Base-by-base conservation (phyloP, 2,888 invertebrate species). In the Serripes groenlandicus region DNA sequence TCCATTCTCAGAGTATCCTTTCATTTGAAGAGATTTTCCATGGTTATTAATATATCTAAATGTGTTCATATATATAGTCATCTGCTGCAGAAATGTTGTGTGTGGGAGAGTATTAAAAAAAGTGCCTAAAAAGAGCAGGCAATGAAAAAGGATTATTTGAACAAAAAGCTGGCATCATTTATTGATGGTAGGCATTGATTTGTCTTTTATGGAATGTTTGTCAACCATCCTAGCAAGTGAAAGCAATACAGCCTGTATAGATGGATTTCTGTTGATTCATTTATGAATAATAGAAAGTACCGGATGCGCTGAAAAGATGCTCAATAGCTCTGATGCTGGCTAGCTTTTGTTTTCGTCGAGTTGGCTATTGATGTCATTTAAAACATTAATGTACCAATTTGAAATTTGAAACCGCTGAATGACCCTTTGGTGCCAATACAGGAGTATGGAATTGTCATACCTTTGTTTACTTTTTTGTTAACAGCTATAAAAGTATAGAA, bases 121-220 rank as follows among this genome's bases (percentile, higher is more conserved):
- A n/a, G n/a, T n/a, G n/a, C n/a, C n/a, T n/a, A n/a, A n/a, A n/a
- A n/a, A n/a, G n/a, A n/a, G n/a, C n/a, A n/a, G n/a, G 49, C 49
- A 49, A 49, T 21, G 49, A 15, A 23, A 42, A 34, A 66, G 42
- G 35, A 21, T 42, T 4, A 28, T 42, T 37, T n/a, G 34, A 42
- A 77, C 73, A 81, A 72, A 34, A 54, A 35, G n/a, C 56, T 70
- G 66, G 66, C 82, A 82, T 82, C 82, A 82, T 75, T 82, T 82
- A 82, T 82, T 82, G 82, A 82, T 82, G 72, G 60, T 56, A 26
- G 58, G 58, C 62, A 77, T 81, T 69, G 74, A 76, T 72, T 68
- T 21, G 58, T 37, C 76, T 76, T 76, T 81, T 81, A 66, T 76
- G 52, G 42, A 42, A 42, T 78, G 60, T 78, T 78, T 78, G 73